Conservation (phyloP, 2,888 invertebrate genomes). For the Rotaria socialis region DNA sequence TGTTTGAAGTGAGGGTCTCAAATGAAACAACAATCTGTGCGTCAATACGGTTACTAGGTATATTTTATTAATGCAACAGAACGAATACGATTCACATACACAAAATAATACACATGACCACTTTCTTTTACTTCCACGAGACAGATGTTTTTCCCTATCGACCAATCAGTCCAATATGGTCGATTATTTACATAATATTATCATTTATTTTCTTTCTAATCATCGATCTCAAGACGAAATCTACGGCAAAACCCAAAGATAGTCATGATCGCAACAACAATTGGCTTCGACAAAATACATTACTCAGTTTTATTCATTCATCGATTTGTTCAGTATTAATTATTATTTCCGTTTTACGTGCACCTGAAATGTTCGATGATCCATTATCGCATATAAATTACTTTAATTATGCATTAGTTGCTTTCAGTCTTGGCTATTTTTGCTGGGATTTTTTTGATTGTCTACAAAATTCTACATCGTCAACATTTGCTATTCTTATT, state of each 20-base stretch:
- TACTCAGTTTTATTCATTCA: constrained; percentile 2
- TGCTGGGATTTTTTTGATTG: background rate
- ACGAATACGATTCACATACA: no score
- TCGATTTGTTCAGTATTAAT: background rate
- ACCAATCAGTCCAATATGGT: background rate
- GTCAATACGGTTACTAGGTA: no score
- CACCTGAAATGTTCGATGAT: background rate
- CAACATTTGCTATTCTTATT: background rate
- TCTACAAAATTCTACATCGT: background rate
- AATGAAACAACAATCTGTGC: no score
- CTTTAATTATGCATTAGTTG: background rate
- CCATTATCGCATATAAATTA: background rate
- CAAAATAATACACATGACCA: background rate
- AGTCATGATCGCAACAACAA: background rate
- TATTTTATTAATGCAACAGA: no score
- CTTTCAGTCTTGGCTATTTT: background rate
- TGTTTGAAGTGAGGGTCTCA: no score
- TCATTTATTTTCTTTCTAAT: background rate
- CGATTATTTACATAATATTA: background rate
- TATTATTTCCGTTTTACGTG: background rate
- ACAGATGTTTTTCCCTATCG: background rate
- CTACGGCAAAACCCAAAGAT: background rate
- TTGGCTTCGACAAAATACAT: background rate
- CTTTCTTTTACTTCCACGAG: background rate
- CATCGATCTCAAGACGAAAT: background rate